phyloP scores from a whole-genome alignment of 2,888 invertebrate species.

The Fabriciana adippe region DNA sequence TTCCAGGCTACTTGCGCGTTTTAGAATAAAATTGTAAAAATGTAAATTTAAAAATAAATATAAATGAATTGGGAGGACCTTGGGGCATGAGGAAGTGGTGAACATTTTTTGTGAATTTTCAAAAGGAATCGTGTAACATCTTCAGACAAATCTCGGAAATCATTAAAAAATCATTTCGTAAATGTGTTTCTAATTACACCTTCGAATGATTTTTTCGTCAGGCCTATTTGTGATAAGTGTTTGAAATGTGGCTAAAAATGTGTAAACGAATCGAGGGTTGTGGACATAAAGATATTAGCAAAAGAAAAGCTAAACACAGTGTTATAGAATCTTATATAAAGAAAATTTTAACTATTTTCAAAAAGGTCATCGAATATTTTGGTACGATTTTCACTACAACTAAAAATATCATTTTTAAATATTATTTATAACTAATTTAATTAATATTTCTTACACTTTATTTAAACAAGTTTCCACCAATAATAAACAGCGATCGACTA shows the following conservation, averaged over 20 bases:
- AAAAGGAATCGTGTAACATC: neutral
- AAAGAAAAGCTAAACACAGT: constrained; percentile 44
- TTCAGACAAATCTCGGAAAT: constrained; percentile 11
- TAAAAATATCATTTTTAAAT: neutral
- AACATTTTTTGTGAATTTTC: neutral
- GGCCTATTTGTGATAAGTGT: constrained; percentile 24
- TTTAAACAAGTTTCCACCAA: too few species aligned
- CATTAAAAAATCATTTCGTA: constrained; percentile 19
- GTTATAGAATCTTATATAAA: constrained; percentile 44
- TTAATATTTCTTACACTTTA: too few species aligned
- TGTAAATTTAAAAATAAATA: neutral
- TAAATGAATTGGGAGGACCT: neutral
- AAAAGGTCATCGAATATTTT: constrained; percentile 56
- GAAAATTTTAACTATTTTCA: constrained; percentile 49
- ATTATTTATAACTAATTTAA: neutral
- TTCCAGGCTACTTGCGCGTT: constrained; percentile 15
- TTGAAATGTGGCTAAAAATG: constrained; percentile 56
- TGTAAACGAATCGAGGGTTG: constrained; percentile 48
- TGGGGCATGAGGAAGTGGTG: neutral
- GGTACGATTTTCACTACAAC: constrained; percentile 54
- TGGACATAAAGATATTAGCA: constrained; percentile 48
- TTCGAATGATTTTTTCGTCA: constrained; percentile 13
- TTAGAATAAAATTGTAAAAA: neutral
- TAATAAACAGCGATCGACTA: neutral
- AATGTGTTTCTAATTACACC: constrained; percentile 25